Evolutionary conservation across 1,140 invertebrate genomes (phyloP).

Genomic region (Lycorma delicatula): DNA sequence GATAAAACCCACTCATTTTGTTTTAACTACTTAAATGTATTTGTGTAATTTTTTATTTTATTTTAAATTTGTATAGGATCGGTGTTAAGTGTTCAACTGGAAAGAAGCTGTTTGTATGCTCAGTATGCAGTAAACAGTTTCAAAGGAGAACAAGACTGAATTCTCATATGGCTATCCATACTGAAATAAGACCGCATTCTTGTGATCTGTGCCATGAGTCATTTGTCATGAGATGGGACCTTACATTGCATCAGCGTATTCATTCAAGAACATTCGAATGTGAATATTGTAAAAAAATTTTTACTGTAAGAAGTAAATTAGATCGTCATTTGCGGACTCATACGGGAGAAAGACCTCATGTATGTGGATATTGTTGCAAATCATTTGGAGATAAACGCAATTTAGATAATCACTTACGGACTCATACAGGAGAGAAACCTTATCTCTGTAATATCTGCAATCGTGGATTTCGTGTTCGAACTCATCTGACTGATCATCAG

Average conservation of each 20-base stretch:
- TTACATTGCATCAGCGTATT: conserved; percentile 42
- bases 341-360: conserved; percentile 41
- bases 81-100: no score
- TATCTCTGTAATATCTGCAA: conserved; percentile 38
- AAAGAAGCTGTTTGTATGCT: conserved; percentile 15
- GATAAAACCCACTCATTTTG: no score
- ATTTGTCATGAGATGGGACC: conserved; percentile 34
- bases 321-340: conserved; percentile 21
- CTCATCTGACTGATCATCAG: conserved; percentile 19
- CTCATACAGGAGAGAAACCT: conserved; percentile 39
- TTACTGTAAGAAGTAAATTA: conserved; percentile 21
- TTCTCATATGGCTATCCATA: conserved; percentile 22
- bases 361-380: conserved; percentile 41
- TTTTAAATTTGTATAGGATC: no score
- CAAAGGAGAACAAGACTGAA: conserved; percentile 17
- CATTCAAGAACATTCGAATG: conserved; percentile 39
- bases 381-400: conserved; percentile 43
- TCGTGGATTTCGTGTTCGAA: conserved; percentile 34
- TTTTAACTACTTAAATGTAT: no score
- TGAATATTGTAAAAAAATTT: conserved; percentile 25
- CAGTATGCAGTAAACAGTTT: conserved; percentile 19
- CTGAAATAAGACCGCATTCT: conserved; percentile 27
- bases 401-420: conserved; percentile 40
- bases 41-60: no score
- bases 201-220: conserved; percentile 33